Evolutionary conservation across 2,797 vertebrate genomes (phyloP).

Genomic region (Myiotriccus ornatus): DNA sequence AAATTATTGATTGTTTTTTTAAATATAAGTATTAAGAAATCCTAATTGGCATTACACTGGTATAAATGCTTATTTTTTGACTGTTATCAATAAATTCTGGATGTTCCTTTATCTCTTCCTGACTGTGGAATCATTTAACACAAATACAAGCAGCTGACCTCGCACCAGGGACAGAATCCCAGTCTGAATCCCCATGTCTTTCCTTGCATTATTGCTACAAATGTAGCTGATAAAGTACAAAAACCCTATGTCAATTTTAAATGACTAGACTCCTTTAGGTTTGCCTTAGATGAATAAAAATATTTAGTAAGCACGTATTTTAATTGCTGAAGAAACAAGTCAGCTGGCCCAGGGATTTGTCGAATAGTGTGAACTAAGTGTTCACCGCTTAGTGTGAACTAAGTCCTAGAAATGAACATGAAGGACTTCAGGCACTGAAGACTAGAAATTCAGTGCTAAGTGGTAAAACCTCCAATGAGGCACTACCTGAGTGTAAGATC

Average conservation of each 20-base stretch:
- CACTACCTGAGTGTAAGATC: background rate
- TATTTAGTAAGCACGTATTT: background rate
- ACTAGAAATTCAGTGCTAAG: background rate
- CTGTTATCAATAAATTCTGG: conserved; percentile 19
- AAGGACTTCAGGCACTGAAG: background rate
- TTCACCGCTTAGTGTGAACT: background rate
- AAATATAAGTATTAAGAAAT: background rate
- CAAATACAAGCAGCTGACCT: background rate
- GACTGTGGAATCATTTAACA: background rate
- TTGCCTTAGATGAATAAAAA: background rate
- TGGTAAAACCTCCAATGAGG: background rate
- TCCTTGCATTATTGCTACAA: background rate
- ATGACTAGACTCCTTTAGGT: background rate
- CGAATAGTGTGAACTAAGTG: background rate
- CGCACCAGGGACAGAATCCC: background rate
- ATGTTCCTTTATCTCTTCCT: background rate
- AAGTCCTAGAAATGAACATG: background rate
- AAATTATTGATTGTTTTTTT: background rate
- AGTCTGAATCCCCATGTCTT: background rate
- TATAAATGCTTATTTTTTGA: background rate
- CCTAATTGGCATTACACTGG: background rate
- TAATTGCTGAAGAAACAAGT: background rate
- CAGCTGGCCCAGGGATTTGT: background rate
- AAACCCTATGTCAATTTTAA: background rate
- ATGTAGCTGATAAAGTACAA: background rate